Percentiles rank a stretch among this genome's conserved stretches.
Conservation (phyloP, 2,797 vertebrate genomes). For the Labroides dimidiatus region DNA sequence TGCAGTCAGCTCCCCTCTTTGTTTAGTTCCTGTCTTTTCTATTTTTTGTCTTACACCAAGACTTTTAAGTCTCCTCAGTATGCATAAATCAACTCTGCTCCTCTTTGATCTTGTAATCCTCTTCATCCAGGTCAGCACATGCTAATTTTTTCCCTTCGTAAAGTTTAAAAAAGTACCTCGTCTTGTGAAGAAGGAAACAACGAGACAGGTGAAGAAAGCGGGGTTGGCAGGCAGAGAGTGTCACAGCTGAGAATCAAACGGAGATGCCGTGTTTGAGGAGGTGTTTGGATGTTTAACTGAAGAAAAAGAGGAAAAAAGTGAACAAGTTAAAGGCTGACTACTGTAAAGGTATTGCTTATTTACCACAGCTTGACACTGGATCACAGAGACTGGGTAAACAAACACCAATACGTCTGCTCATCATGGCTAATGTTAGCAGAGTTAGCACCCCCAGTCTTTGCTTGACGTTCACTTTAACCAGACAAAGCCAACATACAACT, state of each 20-base stretch:
- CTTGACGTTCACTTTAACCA: too few relatives aligned
- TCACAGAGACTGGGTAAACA: too few relatives aligned
- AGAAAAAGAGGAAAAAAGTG: neutral
- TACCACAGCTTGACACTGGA: too few relatives aligned
- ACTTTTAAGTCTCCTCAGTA: constrained; percentile 43
- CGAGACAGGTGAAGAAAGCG: constrained; percentile 20
- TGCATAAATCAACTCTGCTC: constrained; percentile 50
- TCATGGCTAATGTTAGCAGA: too few relatives aligned
- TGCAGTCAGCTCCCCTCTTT: constrained; percentile 37
- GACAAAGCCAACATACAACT: too few relatives aligned
- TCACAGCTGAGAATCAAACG: constrained; percentile 9
- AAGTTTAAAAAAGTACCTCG: constrained; percentile 1
- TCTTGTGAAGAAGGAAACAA: constrained; percentile 8
- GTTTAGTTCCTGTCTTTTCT: constrained; percentile 33
- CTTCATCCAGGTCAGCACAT: constrained; percentile 57
- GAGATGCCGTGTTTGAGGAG: neutral
- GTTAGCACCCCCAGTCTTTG: too few relatives aligned
- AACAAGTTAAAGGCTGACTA: too few relatives aligned
- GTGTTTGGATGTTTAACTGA: neutral
- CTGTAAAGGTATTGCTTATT: too few relatives aligned
- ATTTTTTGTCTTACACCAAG: constrained; percentile 31
- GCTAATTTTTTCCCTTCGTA: constrained; percentile 43
- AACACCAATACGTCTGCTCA: too few relatives aligned
- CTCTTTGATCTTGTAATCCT: constrained; percentile 61
- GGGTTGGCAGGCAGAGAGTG: constrained; percentile 22